phyloP scores from a whole-genome alignment of 2,797 vertebrate genomes.

The Alosa sapidissima region DNA sequence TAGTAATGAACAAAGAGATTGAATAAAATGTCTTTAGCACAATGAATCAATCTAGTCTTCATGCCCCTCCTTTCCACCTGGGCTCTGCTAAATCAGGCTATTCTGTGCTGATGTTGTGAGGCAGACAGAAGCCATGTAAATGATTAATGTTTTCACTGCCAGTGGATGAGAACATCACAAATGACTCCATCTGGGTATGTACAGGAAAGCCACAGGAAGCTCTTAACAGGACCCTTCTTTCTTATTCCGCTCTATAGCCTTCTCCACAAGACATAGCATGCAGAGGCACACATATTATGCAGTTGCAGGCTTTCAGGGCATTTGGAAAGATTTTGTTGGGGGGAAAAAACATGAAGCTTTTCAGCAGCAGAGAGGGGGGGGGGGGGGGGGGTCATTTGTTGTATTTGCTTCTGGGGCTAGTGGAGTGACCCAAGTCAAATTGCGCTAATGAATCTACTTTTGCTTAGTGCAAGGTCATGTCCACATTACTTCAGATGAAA shows the following conservation, averaged over 20 bases:
- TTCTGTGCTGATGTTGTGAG: conserved; percentile 6
- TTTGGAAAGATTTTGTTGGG: not conserved
- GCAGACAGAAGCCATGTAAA: conserved; percentile 51
- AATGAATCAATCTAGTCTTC: not conserved
- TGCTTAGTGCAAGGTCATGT: conserved; percentile 6
- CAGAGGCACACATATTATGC: not conserved
- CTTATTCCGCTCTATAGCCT: not conserved
- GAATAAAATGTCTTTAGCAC: conserved; percentile 10
- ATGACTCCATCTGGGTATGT: conserved; percentile 36
- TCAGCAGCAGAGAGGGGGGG: not conserved
- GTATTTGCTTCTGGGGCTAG: not conserved
- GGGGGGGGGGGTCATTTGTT: not conserved
- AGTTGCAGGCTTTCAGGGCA: not conserved
- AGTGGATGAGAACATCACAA: conserved; percentile 43
- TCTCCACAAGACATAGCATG: not conserved
- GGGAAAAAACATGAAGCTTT: not conserved
- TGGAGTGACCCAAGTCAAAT: not conserved
- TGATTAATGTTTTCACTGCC: conserved; percentile 33
- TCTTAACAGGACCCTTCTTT: not conserved
- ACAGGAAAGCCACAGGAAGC: not conserved
- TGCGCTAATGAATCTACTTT: not conserved
- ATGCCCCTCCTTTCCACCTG: not conserved
- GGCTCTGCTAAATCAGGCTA: not conserved
- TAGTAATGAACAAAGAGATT: conserved; percentile 22
- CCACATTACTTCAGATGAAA: not conserved